Conservation (phyloP, 2,888 invertebrate species). For the Lepidonotus clava region DNA sequence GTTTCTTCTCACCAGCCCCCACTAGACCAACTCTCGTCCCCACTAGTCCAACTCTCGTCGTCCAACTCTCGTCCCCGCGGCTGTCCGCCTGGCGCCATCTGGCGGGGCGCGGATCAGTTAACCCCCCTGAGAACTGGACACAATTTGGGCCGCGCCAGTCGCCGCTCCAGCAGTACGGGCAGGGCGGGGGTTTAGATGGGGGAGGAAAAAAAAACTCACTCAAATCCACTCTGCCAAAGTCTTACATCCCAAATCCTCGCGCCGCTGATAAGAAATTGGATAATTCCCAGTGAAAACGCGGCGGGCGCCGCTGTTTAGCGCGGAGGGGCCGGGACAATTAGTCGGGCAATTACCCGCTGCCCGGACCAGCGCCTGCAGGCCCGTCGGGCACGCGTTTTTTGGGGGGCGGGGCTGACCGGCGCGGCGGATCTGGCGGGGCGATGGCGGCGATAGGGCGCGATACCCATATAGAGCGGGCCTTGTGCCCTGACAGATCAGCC, state of each 20-base stretch:
- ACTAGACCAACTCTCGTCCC: conserved; percentile 23
- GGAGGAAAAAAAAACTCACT: conserved; percentile 6
- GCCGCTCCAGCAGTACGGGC: background rate
- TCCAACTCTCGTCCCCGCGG: background rate
- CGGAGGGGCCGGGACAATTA: conserved; percentile 36
- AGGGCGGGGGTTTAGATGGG: background rate
- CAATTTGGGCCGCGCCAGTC: conserved; percentile 1
- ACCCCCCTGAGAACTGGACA: conserved; percentile 2
- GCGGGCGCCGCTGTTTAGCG: background rate
- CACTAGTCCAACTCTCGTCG: conserved; percentile 1
- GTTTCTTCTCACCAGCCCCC: background rate
- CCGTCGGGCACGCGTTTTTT: background rate
- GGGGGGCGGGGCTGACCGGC: background rate
- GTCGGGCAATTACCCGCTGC: conserved; percentile 9
- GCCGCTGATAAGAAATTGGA: conserved; percentile 37
- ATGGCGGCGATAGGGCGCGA: conserved; percentile 7
- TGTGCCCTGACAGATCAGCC: conserved; percentile 42
- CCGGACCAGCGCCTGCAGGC: background rate
- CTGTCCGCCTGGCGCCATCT: background rate
- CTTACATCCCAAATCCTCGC: conserved; percentile 19
- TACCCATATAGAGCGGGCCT: conserved; percentile 3
- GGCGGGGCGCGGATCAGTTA: background rate
- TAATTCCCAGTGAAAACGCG: conserved; percentile 45
- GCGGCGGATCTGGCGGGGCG: background rate
- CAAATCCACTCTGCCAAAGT: conserved; percentile 45